A percentile compares a stretch with the other conserved stretches of the same genome.
Evolutionary conservation across 2,113 vertebrate genomes (phyloP).

Genomic region (Actenoides lindsayi): DNA sequence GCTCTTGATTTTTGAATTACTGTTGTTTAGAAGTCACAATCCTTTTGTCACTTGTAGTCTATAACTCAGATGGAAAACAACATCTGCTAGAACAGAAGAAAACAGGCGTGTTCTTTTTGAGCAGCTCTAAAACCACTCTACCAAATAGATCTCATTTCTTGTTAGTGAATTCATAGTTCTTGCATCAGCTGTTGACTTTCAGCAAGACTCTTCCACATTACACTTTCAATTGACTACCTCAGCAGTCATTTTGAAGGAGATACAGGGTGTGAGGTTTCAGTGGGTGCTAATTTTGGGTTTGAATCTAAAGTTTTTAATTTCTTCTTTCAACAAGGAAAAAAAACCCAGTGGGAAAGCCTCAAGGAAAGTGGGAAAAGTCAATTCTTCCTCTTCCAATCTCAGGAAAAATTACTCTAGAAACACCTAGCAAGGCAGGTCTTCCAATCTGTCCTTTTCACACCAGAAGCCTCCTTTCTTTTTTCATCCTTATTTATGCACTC

Average conservation of each 20-base stretch:
- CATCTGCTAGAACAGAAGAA: not conserved
- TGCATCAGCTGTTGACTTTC: not conserved
- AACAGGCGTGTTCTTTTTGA: not conserved
- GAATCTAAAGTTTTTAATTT: not conserved
- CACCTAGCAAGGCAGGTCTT: not conserved
- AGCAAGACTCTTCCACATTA: not conserved
- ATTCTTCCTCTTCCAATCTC: not conserved
- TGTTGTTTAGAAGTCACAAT: not conserved
- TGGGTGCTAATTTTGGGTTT: not conserved
- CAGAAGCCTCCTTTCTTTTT: not conserved
- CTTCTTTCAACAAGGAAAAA: not conserved
- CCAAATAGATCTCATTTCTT: not conserved
- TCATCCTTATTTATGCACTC: not conserved
- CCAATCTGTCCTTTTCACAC: not conserved
- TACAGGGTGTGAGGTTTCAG: not conserved
- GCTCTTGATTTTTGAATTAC: not conserved
- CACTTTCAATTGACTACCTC: not conserved
- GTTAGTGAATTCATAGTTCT: not conserved
- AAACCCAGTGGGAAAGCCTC: not conserved
- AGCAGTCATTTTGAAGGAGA: not conserved
- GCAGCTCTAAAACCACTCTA: not conserved
- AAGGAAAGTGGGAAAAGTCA: not conserved
- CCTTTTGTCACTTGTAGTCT: not conserved
- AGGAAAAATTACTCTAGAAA: not conserved
- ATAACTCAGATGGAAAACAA: not conserved